Conservation (phyloP, 2,113 vertebrate species). For the Brachirus orientalis region DNA sequence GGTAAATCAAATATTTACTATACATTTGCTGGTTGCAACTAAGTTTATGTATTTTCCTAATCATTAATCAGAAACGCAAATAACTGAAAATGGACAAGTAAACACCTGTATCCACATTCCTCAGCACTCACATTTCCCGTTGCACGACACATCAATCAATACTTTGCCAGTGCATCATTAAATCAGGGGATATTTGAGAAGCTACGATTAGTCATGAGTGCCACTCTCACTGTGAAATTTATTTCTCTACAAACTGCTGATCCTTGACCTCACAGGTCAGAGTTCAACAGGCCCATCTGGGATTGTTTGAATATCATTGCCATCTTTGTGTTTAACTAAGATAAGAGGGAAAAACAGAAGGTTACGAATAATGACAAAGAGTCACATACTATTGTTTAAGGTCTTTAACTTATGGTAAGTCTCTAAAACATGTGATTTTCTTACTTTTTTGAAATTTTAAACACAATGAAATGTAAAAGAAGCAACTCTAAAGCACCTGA, state of each 20-base stretch:
- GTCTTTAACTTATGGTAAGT: no score
- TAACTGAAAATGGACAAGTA: neutral
- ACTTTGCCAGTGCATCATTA: slow-evolving; percentile 20
- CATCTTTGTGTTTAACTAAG: neutral
- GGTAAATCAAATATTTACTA: no score
- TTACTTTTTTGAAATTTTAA: neutral
- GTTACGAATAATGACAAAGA: no score
- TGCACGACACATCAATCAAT: slow-evolving; percentile 19
- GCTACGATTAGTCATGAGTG: slow-evolving; percentile 5
- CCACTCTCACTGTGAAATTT: slow-evolving; percentile 27
- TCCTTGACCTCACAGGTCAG: slow-evolving; percentile 37
- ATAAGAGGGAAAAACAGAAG: slow-evolving; percentile 4
- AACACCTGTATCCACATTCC: slow-evolving; percentile 11
- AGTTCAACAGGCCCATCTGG: slow-evolving; percentile 24
- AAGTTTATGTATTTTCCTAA: no score
- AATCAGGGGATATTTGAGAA: slow-evolving; percentile 42
- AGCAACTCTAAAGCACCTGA: neutral
- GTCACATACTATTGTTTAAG: no score
- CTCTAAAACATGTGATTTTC: no score
- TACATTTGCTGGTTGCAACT: no score
- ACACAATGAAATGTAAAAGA: neutral
- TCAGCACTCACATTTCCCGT: neutral
- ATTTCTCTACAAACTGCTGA: slow-evolving; percentile 46
- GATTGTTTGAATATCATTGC: slow-evolving; percentile 13
- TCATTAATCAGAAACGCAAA: no score